Percentiles rank a stretch among this genome's conserved stretches.
Conservation (phyloP, 2,797 vertebrate genomes). For the Cossypha polioptera region DNA sequence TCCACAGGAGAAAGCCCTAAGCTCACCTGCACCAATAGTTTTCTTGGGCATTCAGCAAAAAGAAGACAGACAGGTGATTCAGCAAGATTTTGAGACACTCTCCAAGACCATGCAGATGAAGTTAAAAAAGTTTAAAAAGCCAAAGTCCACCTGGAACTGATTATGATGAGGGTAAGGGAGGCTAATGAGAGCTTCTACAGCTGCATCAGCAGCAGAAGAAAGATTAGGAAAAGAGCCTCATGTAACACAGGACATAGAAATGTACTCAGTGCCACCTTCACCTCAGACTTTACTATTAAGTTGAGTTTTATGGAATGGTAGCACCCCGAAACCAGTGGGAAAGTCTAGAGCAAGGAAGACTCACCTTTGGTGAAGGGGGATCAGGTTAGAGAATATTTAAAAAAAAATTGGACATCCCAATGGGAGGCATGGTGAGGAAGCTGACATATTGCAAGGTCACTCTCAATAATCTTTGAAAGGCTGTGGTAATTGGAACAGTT, state of each 20-base stretch:
- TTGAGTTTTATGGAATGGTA: neutral
- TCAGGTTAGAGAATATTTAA: neutral
- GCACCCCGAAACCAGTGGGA: neutral
- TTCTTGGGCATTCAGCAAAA: conserved; percentile 82
- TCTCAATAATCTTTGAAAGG: neutral
- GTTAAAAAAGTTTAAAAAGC: neutral
- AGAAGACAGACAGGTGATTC: neutral
- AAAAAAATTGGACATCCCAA: neutral
- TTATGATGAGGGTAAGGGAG: neutral
- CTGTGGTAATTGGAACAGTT: neutral
- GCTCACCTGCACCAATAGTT: conserved; percentile 54
- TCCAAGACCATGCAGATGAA: neutral
- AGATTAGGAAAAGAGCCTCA: neutral
- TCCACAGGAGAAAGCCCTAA: neutral
- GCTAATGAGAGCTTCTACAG: neutral
- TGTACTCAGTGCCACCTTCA: neutral
- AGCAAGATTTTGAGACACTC: neutral
- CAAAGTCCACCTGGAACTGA: neutral
- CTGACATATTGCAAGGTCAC: neutral
- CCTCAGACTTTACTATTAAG: neutral
- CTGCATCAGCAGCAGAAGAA: neutral
- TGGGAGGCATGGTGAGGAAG: neutral
- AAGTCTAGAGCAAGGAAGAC: neutral
- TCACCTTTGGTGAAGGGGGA: neutral
- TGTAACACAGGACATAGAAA: neutral